Evolutionary conservation across 2,797 vertebrate genomes (phyloP).

Genomic region (Cheirogaleus major): DNA sequence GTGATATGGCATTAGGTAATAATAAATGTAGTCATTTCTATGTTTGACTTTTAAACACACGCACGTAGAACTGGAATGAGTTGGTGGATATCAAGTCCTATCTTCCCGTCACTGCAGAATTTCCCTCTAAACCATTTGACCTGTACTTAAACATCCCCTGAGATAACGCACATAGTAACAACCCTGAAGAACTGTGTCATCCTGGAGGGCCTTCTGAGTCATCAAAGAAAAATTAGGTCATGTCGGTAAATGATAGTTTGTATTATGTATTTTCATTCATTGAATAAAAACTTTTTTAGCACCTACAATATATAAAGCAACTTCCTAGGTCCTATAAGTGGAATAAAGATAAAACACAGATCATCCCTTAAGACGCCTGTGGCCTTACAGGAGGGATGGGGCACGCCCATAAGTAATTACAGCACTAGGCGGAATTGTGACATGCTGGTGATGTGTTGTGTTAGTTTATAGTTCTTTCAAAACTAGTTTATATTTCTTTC

Average conservation of each 20-base stretch:
- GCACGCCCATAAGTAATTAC: neutral
- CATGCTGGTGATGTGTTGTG: neutral
- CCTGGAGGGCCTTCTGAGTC: neutral
- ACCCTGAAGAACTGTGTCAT: neutral
- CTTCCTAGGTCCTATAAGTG: neutral
- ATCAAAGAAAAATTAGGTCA: conserved; percentile 7
- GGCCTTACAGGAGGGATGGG: neutral
- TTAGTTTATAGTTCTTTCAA: conserved; percentile 44
- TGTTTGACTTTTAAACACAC: conserved; percentile 40
- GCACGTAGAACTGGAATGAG: neutral
- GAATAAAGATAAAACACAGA: conserved; percentile 6
- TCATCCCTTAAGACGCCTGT: neutral
- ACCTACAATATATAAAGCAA: neutral
- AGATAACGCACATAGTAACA: neutral
- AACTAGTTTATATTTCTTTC: neutral
- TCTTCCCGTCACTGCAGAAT: conserved; percentile 40
- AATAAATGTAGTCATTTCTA: neutral
- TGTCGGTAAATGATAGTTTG: conserved; percentile 14
- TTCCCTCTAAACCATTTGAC: conserved; percentile 8
- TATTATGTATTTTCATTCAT: conserved; percentile 52
- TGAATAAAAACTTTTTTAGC: neutral
- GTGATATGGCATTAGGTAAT: neutral
- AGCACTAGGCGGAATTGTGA: neutral
- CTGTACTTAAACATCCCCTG: neutral
- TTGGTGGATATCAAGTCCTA: neutral